These are phyloP conservation scores for Caenorhabditis sinica DNA, from an alignment of 2,888 invertebrate species.

Conservation along the genomic window DNA sequence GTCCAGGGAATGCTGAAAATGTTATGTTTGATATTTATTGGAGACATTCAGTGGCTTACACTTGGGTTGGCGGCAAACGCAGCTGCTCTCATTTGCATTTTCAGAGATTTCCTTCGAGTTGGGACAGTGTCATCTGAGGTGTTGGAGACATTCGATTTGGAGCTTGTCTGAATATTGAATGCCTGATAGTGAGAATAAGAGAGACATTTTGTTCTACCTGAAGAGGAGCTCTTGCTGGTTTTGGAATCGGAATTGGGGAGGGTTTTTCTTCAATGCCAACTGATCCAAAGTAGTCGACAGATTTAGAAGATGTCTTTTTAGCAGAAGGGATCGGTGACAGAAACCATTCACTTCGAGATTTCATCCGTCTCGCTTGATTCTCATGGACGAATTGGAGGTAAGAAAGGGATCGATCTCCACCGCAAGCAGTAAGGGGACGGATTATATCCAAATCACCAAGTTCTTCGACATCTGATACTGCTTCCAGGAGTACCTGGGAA, in stretches of 20 bases:
- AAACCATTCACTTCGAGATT: slow-evolving; percentile 95
- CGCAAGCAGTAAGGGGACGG: slow-evolving; percentile 70
- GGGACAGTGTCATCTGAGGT: slow-evolving; percentile 31
- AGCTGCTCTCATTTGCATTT: slow-evolving; percentile 60
- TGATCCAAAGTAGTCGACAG: slow-evolving; percentile 70
- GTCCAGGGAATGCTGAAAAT: slow-evolving; percentile 72
- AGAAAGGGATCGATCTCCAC: slow-evolving; percentile 86
- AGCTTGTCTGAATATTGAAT: slow-evolving; percentile 45
- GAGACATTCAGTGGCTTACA: slow-evolving; percentile 49
- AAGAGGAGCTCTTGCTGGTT: slow-evolving; percentile 46
- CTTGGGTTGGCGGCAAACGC: slow-evolving; percentile 60
- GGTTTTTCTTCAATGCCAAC: slow-evolving; percentile 26
- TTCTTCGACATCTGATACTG: slow-evolving; percentile 70
- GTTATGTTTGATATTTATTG: not conserved
- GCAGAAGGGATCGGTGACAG: slow-evolving; percentile 69
- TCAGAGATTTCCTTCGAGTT: slow-evolving; percentile 55
- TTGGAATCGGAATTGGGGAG: slow-evolving; percentile 19
- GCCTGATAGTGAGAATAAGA: not conserved
- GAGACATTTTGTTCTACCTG: slow-evolving; percentile 28
- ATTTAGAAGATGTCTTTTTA: slow-evolving; percentile 72
- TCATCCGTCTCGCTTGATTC: slow-evolving; percentile 96
- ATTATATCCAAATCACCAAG: slow-evolving; percentile 68
- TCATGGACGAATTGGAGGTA: slow-evolving; percentile 96
- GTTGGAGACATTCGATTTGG: slow-evolving; percentile 59
- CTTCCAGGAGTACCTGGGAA: slow-evolving; percentile 73